Percentiles rank a stretch among this genome's conserved stretches.
Evolutionary conservation across 1,140 invertebrate genomes (phyloP).

Genomic region (Drosophila leontia): DNA sequence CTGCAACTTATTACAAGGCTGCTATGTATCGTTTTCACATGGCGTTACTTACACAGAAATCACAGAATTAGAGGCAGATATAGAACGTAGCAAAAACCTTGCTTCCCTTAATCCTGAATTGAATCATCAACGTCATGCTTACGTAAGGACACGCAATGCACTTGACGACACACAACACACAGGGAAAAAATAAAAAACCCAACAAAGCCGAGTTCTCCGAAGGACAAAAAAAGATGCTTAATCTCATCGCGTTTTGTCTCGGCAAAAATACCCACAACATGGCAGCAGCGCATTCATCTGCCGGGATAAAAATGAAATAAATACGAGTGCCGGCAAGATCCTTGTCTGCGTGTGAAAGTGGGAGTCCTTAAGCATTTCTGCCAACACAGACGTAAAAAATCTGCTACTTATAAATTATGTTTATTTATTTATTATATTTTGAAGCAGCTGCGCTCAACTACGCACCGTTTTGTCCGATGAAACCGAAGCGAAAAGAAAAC

Average conservation of each 20-base stretch:
- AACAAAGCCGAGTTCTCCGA: conserved; percentile 13
- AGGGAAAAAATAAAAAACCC: not conserved
- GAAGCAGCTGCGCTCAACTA: conserved; percentile 78
- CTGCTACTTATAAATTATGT: conserved; percentile 84
- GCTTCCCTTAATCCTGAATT: conserved; percentile 12
- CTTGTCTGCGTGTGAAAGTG: conserved; percentile 28
- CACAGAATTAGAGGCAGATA: not conserved
- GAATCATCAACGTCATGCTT: conserved; percentile 40
- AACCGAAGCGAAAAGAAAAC: conserved; percentile 44
- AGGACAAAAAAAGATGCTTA: conserved; percentile 37
- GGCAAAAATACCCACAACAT: conserved; percentile 63
- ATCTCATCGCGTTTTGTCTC: conserved; percentile 57
- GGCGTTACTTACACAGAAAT: not conserved
- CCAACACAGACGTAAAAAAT: conserved; percentile 79
- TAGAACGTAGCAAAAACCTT: not conserved
- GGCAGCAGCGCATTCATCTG: conserved; percentile 65
- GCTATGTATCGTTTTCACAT: not conserved
- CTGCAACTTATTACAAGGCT: not conserved
- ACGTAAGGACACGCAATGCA: conserved; percentile 45
- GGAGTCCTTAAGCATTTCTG: conserved; percentile 68
- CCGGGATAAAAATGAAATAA: conserved; percentile 45
- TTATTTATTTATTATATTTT: conserved; percentile 84
- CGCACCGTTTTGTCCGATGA: conserved; percentile 66
- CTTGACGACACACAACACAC: conserved; percentile 24
- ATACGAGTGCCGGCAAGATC: conserved; percentile 28